A percentile compares a stretch with the other conserved stretches of the same genome.
These are phyloP conservation scores for Echiichthys vipera DNA, from an alignment of 2,797 vertebrate genomes.

Conservation along the genomic window DNA sequence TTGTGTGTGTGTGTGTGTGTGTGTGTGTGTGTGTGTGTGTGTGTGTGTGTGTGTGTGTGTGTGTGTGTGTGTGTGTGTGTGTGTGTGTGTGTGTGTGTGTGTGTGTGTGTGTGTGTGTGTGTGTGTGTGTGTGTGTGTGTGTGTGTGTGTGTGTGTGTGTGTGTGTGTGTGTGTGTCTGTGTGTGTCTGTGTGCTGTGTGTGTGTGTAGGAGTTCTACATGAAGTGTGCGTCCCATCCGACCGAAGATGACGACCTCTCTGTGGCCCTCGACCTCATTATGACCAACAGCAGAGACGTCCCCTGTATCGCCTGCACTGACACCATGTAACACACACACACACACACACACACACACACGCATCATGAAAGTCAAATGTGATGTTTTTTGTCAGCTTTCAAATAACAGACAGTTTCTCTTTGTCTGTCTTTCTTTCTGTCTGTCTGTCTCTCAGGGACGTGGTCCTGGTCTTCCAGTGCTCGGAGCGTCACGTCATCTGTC, in stretches of 20 bases:
- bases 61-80: no score
- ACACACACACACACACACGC: constrained; percentile 20
- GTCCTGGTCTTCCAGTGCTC: constrained; percentile 91
- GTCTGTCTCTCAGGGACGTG: constrained; percentile 81
- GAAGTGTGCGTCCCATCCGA: constrained; percentile 94
- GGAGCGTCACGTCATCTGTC: constrained; percentile 91
- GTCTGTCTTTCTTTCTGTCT: not conserved
- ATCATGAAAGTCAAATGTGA: no score
- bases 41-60: no score
- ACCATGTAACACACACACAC: constrained; percentile 78
- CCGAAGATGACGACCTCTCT: constrained; percentile 89
- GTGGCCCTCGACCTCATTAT: constrained; percentile 91
- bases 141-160: constrained; percentile 1
- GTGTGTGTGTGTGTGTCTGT: constrained; percentile 51
- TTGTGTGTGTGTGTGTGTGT: not conserved
- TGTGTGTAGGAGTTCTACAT: constrained; percentile 91
- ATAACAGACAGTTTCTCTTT: not conserved
- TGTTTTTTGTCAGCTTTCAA: no score
- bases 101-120: not conserved
- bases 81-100: not conserved
- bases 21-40: not conserved
- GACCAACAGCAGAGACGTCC: constrained; percentile 85
- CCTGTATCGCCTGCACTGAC: constrained; percentile 92
- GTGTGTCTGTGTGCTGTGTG: constrained; percentile 53
- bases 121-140: not conserved